These are phyloP conservation scores for Macrosteles quadrilineatus DNA, from an alignment of 1,140 invertebrate genomes.

Conservation along the genomic window DNA sequence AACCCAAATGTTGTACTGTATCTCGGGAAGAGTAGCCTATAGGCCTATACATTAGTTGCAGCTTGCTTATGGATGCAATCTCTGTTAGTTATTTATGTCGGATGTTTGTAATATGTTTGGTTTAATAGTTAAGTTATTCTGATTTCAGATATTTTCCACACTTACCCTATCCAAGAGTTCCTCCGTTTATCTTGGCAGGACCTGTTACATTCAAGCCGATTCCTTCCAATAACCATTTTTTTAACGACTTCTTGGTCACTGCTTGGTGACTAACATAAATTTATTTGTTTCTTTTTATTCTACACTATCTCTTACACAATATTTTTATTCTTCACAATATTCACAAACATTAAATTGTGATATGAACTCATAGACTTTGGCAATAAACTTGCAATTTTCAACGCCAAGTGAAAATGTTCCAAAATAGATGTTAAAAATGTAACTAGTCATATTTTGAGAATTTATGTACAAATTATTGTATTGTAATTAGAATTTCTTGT, in stretches of 20 bases:
- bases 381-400: slow-evolving; percentile 14
- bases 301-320: too few relatives aligned
- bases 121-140: neutral
- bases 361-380: neutral
- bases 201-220: neutral
- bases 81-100: too few relatives aligned
- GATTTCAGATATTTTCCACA: slow-evolving; percentile 2
- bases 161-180: neutral
- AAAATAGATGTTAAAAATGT: slow-evolving; percentile 4
- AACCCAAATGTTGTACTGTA: too few relatives aligned
- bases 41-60: too few relatives aligned
- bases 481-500: slow-evolving; percentile 11
- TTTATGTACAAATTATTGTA: slow-evolving; percentile 9
- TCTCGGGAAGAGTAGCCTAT: too few relatives aligned
- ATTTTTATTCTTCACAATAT: too few relatives aligned
- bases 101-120: too few relatives aligned
- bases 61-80: too few relatives aligned
- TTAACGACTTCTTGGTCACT: neutral
- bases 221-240: neutral
- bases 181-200: neutral
- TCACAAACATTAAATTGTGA: slow-evolving; percentile 1
- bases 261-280: neutral
- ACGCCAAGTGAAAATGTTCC: neutral
- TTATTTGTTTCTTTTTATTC: too few relatives aligned
- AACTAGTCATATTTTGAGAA: slow-evolving; percentile 3